Evolutionary conservation across 2,888 invertebrate species (phyloP), one percentile per base, ranked within the genome.

Genomic region (Bembecia ichneumoniformis): DNA sequence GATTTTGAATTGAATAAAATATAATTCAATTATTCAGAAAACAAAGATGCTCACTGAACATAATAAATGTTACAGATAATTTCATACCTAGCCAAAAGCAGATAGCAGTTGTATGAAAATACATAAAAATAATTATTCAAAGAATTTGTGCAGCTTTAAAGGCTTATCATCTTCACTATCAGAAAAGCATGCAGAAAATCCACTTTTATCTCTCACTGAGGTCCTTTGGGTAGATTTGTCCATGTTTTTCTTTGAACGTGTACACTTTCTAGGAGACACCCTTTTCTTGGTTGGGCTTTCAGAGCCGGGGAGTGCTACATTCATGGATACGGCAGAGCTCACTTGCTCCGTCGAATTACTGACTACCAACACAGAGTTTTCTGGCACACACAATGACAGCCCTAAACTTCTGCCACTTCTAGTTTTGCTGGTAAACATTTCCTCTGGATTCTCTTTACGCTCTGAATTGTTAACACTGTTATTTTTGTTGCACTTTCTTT

Each of bases 81-180:
- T 28, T 28, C 9, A 9, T 28, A 28, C 28, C 9, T 28, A 2
- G 2, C 28, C 28, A 28, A 9, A 28, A 9, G 28, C 28, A 28
- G 9, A 28, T n/a, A n/a, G n/a, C n/a, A n/a, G n/a, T n/a, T n/a
- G 28, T 28, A 9, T 28, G 9, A 28, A 28, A 28, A 28, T 7
- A 7, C 7, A 28, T 28, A 28, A 28, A 28, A 9, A 9, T 9
- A 9, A 28, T 9, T 28, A 28, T 28, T 28, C 28, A 49, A 58
- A 58, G 47, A 53, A 58, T 52, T 53, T 58, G 35, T 54, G 49
- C 9, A 51, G 74, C 51, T 76, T 71, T 17, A 77, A 59, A 9
- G 76, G 78, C 60, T 75, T 74, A 49, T 83, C 83, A 54, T 80
- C 76, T 43, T 82, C 86, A 74, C 82, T 84, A 54, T 86, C 86